These are phyloP conservation scores for Oncopodura yosiiana DNA, from an alignment of 1,140 invertebrate species.

Conservation along the genomic window DNA sequence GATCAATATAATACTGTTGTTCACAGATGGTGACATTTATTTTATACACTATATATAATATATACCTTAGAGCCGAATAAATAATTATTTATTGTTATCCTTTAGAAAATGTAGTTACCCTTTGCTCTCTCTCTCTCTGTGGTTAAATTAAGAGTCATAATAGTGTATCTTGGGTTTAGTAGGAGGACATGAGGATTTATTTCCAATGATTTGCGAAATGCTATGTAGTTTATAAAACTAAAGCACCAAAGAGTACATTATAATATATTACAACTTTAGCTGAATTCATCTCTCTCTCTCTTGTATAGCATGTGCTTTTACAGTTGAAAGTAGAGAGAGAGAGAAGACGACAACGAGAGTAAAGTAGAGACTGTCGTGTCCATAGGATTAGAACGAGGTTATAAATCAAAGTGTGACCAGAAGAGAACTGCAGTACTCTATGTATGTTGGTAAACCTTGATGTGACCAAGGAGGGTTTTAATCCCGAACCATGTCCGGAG, in stretches of 20 bases:
- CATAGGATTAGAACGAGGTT: constrained; percentile 25
- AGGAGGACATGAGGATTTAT: constrained; percentile 6
- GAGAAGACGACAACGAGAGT: too few relatives aligned
- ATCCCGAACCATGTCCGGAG: constrained; percentile 19
- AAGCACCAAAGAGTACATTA: too few relatives aligned
- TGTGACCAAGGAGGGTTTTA: constrained; percentile 25
- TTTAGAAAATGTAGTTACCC: too few relatives aligned
- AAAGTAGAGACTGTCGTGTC: constrained; percentile 21
- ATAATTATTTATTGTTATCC: too few relatives aligned
- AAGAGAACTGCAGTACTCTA: constrained; percentile 18
- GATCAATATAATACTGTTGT: too few relatives aligned
- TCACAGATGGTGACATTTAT: too few relatives aligned
- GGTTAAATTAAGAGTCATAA: constrained; percentile 14
- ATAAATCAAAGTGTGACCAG: constrained; percentile 31
- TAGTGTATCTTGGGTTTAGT: background rate
- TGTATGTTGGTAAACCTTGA: constrained; percentile 33
- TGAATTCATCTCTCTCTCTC: too few relatives aligned
- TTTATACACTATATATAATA: too few relatives aligned
- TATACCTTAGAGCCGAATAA: too few relatives aligned
- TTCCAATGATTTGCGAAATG: background rate
- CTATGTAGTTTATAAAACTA: background rate
- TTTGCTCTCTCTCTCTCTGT: background rate
- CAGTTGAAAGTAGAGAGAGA: background rate
- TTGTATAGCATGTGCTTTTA: background rate
- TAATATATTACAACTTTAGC: too few relatives aligned